A percentile compares a stretch with the other conserved stretches of the same genome.
These are phyloP conservation scores for Phataginus tricuspis DNA, from an alignment of 2,797 vertebrate genomes.

Conservation along the genomic window DNA sequence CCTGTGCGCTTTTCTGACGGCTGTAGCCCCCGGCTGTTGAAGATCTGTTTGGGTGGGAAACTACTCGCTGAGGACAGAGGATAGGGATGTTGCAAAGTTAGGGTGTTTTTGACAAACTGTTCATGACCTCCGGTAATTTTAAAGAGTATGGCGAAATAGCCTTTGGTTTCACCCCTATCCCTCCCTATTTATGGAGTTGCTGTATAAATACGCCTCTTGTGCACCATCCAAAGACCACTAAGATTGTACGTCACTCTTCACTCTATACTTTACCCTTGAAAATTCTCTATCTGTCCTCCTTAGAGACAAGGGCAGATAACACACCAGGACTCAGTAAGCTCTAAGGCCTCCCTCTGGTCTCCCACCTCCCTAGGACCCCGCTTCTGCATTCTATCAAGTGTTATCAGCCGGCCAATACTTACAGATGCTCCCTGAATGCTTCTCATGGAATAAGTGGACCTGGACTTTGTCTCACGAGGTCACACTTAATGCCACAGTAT, in stretches of 20 bases:
- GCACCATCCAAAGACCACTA: background rate
- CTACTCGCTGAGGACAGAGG: conserved; percentile 10
- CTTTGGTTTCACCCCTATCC: background rate
- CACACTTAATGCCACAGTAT: background rate
- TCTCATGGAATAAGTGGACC: background rate
- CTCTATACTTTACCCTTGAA: background rate
- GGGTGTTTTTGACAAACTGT: background rate
- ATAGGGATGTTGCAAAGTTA: conserved; percentile 3
- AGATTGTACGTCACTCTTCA: background rate
- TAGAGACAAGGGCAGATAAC: background rate
- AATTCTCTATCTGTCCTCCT: background rate
- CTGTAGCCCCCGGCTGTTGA: conserved; percentile 58
- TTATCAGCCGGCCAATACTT: conserved; percentile 3
- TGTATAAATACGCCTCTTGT: background rate
- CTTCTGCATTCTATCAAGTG: conserved; percentile 31
- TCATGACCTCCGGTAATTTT: conserved; percentile 2
- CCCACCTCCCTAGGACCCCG: background rate
- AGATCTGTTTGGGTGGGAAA: conserved; percentile 30
- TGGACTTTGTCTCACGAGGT: background rate
- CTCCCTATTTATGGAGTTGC: background rate
- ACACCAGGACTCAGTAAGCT: background rate
- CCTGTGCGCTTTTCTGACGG: conserved; percentile 72
- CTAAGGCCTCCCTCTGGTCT: rapidly evolving
- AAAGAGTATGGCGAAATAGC: background rate
- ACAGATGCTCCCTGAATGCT: background rate